These are phyloP conservation scores for Dastarcus helophoroides DNA, from an alignment of 2,888 invertebrate species.

Conservation along the genomic window DNA sequence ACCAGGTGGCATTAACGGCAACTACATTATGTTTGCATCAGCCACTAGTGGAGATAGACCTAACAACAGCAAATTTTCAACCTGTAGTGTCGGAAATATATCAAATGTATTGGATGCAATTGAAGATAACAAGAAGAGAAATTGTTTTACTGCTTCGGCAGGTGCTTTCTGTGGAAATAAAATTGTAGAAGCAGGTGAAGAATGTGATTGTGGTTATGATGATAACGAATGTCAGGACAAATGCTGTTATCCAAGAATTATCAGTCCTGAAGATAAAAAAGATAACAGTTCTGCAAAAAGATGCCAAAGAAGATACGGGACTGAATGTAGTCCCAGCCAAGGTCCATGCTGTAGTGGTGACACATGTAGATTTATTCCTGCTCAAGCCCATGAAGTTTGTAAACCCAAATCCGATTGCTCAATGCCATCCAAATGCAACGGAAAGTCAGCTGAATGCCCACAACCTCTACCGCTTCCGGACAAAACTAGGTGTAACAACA, in stretches of 20 bases:
- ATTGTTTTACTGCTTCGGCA: constrained; percentile 84
- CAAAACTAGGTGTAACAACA: constrained; percentile 92
- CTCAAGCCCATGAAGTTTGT: constrained; percentile 56
- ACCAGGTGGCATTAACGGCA: constrained; percentile 84
- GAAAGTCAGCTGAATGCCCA: constrained; percentile 79
- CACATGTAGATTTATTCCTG: constrained; percentile 64
- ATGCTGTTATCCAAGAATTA: constrained; percentile 85
- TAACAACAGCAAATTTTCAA: constrained; percentile 95
- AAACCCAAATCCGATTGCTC: constrained; percentile 84
- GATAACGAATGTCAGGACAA: constrained; percentile 77
- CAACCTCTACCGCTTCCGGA: constrained; percentile 67
- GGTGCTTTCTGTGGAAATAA: constrained; percentile 99
- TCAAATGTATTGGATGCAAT: constrained; percentile 89
- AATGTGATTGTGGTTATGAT: constrained; percentile 95
- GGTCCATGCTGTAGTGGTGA: constrained; percentile 88
- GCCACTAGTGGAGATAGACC: constrained; percentile 96
- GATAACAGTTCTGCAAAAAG: constrained; percentile 62
- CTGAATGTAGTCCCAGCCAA: constrained; percentile 91
- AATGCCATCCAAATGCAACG: constrained; percentile 77
- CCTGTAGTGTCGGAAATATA: constrained; percentile 90
- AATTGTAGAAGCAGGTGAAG: constrained; percentile 94
- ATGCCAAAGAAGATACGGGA: constrained; percentile 64
- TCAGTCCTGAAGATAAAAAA: constrained; percentile 57
- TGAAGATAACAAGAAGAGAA: constrained; percentile 78
- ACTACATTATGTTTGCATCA: constrained; percentile 99